Evolutionary conservation across 2,797 vertebrate species (phyloP).

Genomic region (Pteronotus mesoamericanus): DNA sequence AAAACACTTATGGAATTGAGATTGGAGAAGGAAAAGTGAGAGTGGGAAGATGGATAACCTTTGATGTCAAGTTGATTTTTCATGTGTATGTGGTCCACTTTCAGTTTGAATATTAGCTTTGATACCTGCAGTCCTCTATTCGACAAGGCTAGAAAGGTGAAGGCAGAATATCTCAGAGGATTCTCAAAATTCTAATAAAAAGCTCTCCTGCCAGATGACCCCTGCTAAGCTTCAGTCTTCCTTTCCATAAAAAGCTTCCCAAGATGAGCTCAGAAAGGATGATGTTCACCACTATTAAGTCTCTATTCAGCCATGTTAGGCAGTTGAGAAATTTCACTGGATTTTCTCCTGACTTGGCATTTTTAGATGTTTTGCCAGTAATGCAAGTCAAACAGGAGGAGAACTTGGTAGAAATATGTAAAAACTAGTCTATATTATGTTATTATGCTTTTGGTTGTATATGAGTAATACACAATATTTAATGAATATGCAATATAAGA

Average conservation of each 20-base stretch:
- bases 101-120: constrained; percentile 65
- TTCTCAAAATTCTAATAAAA: constrained; percentile 73
- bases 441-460: neutral
- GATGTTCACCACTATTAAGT: constrained; percentile 41
- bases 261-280: constrained; percentile 33
- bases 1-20: constrained; percentile 40
- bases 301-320: constrained; percentile 32
- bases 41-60: constrained; percentile 29
- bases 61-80: constrained; percentile 66
- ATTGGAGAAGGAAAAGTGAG: neutral
- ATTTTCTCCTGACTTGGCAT: constrained; percentile 10
- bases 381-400: constrained; percentile 55
- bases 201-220: constrained; percentile 59
- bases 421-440: neutral
- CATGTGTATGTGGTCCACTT: constrained; percentile 52
- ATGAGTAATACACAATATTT: neutral
- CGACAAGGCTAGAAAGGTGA: constrained; percentile 60
- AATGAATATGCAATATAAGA: neutral
- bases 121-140: constrained; percentile 30
- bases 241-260: constrained; percentile 22
- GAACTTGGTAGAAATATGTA: constrained; percentile 10
- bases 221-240: constrained; percentile 59
- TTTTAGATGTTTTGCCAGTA: constrained; percentile 54
- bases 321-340: constrained; percentile 43
- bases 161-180: constrained; percentile 60